A percentile compares a stretch with the other conserved stretches of the same genome.
These are phyloP conservation scores for Carpatolechia fugitivella DNA, from an alignment of 2,888 invertebrate species.

Conservation along the genomic window DNA sequence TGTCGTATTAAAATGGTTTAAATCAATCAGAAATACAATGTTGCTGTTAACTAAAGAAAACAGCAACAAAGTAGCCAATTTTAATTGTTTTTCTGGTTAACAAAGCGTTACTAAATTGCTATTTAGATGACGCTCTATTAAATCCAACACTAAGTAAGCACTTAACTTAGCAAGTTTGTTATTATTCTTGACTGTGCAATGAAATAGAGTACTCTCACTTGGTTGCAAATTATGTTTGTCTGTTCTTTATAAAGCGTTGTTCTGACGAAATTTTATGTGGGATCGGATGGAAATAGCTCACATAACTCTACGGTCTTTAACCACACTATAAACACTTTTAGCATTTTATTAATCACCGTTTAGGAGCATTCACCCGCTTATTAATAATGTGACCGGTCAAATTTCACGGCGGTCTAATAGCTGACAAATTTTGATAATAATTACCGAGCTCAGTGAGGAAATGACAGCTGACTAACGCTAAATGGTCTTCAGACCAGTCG, in stretches of 20 bases:
- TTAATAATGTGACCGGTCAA: slow-evolving; percentile 1
- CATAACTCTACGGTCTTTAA: not conserved
- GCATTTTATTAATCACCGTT: not conserved
- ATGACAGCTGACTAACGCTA: slow-evolving; percentile 12
- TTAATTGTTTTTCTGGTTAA: too few species aligned
- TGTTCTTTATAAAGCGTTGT: too few species aligned
- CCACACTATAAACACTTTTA: not conserved
- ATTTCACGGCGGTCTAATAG: slow-evolving; percentile 13
- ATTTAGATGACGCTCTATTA: too few species aligned
- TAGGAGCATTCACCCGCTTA: not conserved
- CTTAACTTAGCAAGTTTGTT: too few species aligned
- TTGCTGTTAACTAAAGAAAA: not conserved
- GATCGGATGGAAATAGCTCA: too few species aligned
- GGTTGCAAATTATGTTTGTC: too few species aligned
- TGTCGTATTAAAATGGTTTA: not conserved
- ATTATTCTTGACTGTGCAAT: too few species aligned
- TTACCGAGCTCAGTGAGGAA: not conserved
- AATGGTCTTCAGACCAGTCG: not conserved
- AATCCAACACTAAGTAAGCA: too few species aligned
- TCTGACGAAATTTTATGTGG: too few species aligned
- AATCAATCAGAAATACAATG: not conserved
- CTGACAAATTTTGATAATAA: slow-evolving; percentile 10
- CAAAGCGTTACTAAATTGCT: too few species aligned
- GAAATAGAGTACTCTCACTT: too few species aligned
- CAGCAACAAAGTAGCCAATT: too few species aligned